A percentile compares a stretch with the other conserved stretches of the same genome.
phyloP scores from a whole-genome alignment of 2,797 vertebrate genomes.

The Otolemur crassicaudatus region DNA sequence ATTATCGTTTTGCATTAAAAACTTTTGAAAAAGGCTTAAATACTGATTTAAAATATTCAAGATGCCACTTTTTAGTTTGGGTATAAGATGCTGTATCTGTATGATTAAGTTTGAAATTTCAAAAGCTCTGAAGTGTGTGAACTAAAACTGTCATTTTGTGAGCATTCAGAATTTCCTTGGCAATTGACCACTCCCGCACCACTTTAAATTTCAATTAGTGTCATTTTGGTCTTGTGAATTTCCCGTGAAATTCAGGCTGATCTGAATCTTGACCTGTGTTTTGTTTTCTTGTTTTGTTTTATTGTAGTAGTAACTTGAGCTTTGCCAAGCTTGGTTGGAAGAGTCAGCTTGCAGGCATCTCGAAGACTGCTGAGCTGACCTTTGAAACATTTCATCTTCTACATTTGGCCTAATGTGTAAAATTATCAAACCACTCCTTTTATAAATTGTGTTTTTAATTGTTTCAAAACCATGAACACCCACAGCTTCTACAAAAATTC shows the following conservation, averaged over 20 bases:
- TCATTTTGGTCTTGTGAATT: not conserved
- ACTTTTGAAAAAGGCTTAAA: conserved; percentile 32
- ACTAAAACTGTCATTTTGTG: not conserved
- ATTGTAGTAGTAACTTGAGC: not conserved
- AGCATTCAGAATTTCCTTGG: not conserved
- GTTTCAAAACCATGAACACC: not conserved
- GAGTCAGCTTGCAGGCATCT: not conserved
- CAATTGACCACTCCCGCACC: not conserved
- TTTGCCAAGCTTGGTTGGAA: not conserved
- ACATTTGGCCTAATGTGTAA: not conserved
- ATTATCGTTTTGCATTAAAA: not conserved
- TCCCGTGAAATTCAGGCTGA: not conserved
- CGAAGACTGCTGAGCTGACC: not conserved
- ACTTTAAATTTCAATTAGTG: not conserved
- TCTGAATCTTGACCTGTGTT: not conserved
- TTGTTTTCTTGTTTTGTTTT: not conserved
- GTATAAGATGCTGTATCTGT: not conserved
- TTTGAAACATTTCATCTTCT: not conserved
- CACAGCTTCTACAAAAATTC: not conserved
- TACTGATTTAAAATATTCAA: not conserved
- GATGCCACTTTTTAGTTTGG: not conserved
- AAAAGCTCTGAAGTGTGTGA: conserved; percentile 10
- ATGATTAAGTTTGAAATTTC: conserved; percentile 1
- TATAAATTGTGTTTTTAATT: not conserved
- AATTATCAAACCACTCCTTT: not conserved